Percentiles rank a stretch among this genome's conserved stretches.
Evolutionary conservation across 2,113 vertebrate species (phyloP).

Genomic region (Campylomormyrus tamandua): DNA sequence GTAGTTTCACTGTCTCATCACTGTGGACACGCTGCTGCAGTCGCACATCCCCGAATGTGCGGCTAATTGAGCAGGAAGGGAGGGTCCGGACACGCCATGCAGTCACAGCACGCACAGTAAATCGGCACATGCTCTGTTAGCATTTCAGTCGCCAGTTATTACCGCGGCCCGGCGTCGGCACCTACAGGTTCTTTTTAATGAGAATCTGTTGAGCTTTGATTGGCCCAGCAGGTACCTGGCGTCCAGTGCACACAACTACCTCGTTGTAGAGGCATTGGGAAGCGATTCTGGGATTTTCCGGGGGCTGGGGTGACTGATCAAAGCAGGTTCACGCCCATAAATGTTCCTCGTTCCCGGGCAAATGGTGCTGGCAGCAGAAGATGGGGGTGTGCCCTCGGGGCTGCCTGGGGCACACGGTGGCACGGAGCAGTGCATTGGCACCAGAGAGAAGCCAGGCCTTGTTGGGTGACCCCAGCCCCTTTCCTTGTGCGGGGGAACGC

Average conservation of each 20-base stretch:
- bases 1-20: not conserved
- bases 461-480: too few species aligned
- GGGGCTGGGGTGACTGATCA: slow-evolving; percentile 21
- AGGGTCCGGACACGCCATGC: slow-evolving; percentile 23
- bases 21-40: not conserved
- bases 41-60: not conserved
- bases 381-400: not conserved
- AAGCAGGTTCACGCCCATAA: not conserved
- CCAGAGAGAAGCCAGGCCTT: not conserved
- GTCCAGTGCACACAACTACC: slow-evolving; percentile 41
- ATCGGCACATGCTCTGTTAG: slow-evolving; percentile 40
- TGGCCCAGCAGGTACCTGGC: slow-evolving; percentile 37
- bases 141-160: slow-evolving; percentile 39
- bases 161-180: slow-evolving; percentile 39
- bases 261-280: slow-evolving; percentile 30
- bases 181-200: slow-evolving; percentile 34
- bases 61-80: not conserved
- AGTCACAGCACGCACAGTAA: slow-evolving; percentile 37
- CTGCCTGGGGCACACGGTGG: not conserved
- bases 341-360: not conserved
- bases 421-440: not conserved
- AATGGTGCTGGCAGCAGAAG: not conserved
- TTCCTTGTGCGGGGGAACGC: not conserved
- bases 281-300: slow-evolving; percentile 35
- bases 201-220: slow-evolving; percentile 47